Percentiles rank a stretch among this genome's conserved stretches.
Conservation (phyloP, 2,113 vertebrate species). For the Eublepharis macularius region DNA sequence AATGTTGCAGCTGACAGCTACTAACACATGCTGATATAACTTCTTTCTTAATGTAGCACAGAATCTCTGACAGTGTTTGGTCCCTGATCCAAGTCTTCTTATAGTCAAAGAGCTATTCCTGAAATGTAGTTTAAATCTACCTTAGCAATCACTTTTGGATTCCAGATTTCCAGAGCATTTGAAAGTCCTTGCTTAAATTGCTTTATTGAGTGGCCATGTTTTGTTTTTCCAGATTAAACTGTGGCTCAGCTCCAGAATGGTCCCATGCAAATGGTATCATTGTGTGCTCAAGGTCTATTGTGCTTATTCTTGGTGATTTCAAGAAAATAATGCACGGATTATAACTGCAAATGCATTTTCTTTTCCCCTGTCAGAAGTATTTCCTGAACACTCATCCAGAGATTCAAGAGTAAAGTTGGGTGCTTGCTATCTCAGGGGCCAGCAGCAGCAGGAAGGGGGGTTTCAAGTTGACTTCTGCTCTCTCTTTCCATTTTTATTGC, state of each 20-base stretch:
- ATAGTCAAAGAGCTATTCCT: neutral
- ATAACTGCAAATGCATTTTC: neutral
- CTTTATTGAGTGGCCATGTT: neutral
- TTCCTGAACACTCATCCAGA: neutral
- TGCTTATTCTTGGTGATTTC: neutral
- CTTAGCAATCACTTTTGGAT: neutral
- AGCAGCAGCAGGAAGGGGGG: neutral
- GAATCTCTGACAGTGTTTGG: too few species aligned
- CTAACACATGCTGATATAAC: too few species aligned
- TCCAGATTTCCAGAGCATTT: neutral
- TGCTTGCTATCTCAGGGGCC: neutral
- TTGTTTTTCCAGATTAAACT: conserved; percentile 1
- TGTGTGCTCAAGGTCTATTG: neutral
- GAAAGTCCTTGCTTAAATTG: neutral
- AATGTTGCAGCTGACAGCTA: too few species aligned
- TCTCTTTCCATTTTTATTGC: conserved; percentile 15
- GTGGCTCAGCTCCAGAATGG: neutral
- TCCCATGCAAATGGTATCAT: neutral
- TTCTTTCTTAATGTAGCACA: too few species aligned
- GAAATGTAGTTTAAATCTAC: neutral
- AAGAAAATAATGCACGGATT: neutral
- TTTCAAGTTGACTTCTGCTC: neutral
- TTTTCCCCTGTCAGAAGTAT: neutral
- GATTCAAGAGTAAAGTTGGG: neutral
- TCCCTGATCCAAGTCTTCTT: too few species aligned